A percentile compares a stretch with the other conserved stretches of the same genome.
Evolutionary conservation across 1,140 invertebrate genomes (phyloP).

Genomic region (Holcopasites calliopsidis): DNA sequence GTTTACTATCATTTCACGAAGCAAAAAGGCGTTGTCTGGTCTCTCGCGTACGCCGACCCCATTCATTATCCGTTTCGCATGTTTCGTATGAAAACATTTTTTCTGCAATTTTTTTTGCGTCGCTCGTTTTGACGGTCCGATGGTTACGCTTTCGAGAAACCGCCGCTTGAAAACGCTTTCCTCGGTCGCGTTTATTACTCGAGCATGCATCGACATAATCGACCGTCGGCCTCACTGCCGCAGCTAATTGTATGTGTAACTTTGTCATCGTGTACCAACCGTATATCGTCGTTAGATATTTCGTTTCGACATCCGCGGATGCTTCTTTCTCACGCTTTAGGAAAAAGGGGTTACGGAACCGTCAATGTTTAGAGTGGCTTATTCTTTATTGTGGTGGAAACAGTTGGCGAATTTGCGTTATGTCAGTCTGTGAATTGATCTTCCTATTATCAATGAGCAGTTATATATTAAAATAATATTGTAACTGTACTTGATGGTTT

Average conservation of each 20-base stretch:
- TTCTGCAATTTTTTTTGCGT: conserved; percentile 3
- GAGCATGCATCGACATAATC: conserved; percentile 6
- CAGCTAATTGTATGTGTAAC: conserved; percentile 33
- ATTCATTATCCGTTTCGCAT: conserved; percentile 6
- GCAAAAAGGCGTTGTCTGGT: background rate
- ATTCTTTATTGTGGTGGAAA: background rate
- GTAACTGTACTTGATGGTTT: too few relatives aligned
- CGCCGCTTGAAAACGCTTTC: background rate
- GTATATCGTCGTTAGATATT: conserved; percentile 37
- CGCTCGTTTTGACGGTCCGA: background rate
- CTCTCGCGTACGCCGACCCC: background rate
- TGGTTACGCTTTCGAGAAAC: background rate
- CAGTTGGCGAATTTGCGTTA: too few relatives aligned
- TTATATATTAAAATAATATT: too few relatives aligned
- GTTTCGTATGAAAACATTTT: conserved; percentile 2
- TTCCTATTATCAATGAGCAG: too few relatives aligned
- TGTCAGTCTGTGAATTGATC: too few relatives aligned
- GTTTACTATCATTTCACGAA: conserved; percentile 34
- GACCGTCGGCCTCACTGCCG: conserved; percentile 1
- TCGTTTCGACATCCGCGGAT: conserved; percentile 39
- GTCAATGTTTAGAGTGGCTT: background rate
- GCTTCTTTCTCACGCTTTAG: conserved; percentile 32
- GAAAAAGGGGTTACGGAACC: conserved; percentile 22
- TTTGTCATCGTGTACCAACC: conserved; percentile 28
- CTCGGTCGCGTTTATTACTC: background rate